A percentile compares a stretch with the other conserved stretches of the same genome.
phyloP scores from a whole-genome alignment of 2,797 vertebrate species.

The Phyllotis vaccarum region DNA sequence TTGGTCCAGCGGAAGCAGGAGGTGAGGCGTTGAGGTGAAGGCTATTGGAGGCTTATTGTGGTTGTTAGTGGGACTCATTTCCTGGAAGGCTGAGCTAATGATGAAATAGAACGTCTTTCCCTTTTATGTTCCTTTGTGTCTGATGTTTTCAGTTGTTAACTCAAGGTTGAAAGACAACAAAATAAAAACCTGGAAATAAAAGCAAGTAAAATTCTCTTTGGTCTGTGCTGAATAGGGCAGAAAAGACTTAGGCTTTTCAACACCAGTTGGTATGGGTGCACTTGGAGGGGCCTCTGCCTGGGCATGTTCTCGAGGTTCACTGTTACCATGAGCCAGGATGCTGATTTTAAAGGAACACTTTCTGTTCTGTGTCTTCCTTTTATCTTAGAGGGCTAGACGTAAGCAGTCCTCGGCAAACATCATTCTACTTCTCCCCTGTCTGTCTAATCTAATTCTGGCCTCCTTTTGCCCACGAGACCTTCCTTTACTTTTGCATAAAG shows the following conservation, averaged over 20 bases:
- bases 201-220: conserved; percentile 50
- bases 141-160: conserved; percentile 67
- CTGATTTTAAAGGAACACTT: background rate
- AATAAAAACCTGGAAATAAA: conserved; percentile 65
- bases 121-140: conserved; percentile 55
- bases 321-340: background rate
- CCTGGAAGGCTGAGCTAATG: conserved; percentile 51
- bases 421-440: background rate
- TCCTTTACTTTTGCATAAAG: background rate
- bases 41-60: background rate
- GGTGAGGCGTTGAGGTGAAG: background rate
- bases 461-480: background rate
- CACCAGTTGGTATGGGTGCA: background rate
- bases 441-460: background rate
- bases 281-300: background rate
- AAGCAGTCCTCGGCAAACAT: background rate
- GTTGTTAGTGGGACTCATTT: background rate
- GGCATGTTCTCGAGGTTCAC: background rate
- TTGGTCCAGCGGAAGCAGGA: background rate
- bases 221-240: background rate
- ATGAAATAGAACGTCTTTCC: conserved; percentile 48
- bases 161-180: conserved; percentile 63
- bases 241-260: conserved; percentile 19
- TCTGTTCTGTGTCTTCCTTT: background rate
- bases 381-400: background rate